Base-by-base conservation (phyloP, 2,888 invertebrate genomes). In the Heliconius erato region DNA sequence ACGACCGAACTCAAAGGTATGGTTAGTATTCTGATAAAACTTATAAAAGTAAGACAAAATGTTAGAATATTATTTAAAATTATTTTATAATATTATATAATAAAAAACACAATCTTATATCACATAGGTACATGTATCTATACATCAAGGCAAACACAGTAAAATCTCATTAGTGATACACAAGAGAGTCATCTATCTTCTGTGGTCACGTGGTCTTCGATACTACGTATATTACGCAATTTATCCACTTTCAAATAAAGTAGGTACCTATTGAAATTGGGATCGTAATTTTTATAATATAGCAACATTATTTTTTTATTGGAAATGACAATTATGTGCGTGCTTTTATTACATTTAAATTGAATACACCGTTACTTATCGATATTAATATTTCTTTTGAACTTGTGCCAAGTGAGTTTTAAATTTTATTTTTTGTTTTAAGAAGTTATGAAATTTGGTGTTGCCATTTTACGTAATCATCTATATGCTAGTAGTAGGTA, bases 121-220 rank as follows among this genome's bases (percentile, higher is more conserved):
- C 19, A 49, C 16, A 26, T n/a, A n/a, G n/a, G n/a, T 7, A 26
- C 26, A 72, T 49, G 26, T n/a, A 65, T 67, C 7, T 59, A 79
- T n/a, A 78, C 74, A 79, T 74, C 28, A 35, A 26, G 32, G 26
- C 32, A n/a, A 54, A 83, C 82, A 83, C 82, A 83, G 85, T 86
- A 86, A 87, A 87, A 85, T 83, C 82, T 85, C 84, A 87, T 87
- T 86, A 86, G 80, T 80, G 80, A 87, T 87, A 84, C 93, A 87
- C 93, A 84, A 87, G 92, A 92, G 93, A 88, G 86, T 87, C 90
- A 90, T 93, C 88, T 85, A 90, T 94, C 92, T 90, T 84, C 87
- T 87, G 86, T 80, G 88, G 93, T 90, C 94, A 94, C 94, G 94
- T 94, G 94, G 88, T 88, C 89, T 82, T 82, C 83, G 84, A 85